A percentile compares a stretch with the other conserved stretches of the same genome.
Conservation (phyloP, 2,888 invertebrate genomes). For the Isotomurus palustris region DNA sequence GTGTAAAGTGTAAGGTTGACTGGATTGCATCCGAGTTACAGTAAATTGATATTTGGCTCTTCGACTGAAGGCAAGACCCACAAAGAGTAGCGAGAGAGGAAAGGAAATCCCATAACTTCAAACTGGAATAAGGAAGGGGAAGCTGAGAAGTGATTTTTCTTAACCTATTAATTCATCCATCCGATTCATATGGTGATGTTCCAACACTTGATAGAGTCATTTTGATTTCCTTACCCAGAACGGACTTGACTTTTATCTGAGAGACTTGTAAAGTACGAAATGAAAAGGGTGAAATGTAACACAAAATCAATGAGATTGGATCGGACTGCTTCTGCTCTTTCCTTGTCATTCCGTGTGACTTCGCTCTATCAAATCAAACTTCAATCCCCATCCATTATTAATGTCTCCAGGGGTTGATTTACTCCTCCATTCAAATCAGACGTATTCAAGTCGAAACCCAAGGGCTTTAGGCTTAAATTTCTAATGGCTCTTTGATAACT, state of each 20-base stretch:
- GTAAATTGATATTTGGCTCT: not conserved
- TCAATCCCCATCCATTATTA: constrained; percentile 22
- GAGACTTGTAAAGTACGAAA: no score
- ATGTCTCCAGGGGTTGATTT: constrained; percentile 22
- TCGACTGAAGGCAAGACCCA: no score
- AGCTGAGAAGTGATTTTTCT: no score
- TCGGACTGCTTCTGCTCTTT: no score
- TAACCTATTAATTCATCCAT: no score
- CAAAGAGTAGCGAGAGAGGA: no score
- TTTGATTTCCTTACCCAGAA: no score
- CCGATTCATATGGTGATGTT: no score
- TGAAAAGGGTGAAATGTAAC: constrained; percentile 14
- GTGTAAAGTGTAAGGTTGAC: no score
- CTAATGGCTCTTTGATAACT: constrained; percentile 13
- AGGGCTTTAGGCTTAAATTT: constrained; percentile 9
- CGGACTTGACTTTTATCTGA: no score
- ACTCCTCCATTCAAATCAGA: constrained; percentile 17
- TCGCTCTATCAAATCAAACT: constrained; percentile 10
- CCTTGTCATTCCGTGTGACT: constrained; percentile 10
- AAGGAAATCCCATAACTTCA: no score
- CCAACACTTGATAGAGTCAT: no score
- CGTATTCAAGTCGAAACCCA: constrained; percentile 3
- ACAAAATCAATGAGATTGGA: constrained; percentile 10
- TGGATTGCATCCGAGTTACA: not conserved
- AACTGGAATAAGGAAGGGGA: not conserved